Evolutionary conservation across 1,140 invertebrate species (phyloP), one percentile per base, ranked within the genome.

Genomic region (Nebria ingens): DNA sequence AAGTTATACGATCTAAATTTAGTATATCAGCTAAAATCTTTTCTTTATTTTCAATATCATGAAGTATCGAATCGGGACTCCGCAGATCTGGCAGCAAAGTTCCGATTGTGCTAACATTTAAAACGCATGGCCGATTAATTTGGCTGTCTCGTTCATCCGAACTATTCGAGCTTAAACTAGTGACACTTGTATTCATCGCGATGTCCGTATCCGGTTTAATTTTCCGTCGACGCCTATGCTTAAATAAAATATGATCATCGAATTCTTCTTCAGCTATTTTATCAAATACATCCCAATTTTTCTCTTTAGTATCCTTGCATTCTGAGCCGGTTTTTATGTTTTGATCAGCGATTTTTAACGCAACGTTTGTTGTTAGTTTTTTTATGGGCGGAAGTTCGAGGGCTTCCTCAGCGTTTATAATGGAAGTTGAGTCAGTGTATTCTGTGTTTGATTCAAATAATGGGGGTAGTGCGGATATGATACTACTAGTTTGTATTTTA

Each of bases 211-310:
- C 29, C 49, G 60, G 21, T 53, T 62, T 53, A 58, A 77, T 62
- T 71, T 72, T 42, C 64, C 70, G 58, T 68, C 74, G 59, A 64
- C 71, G 61, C 66, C 68, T 51, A 67, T 78, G 59, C 57, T 64
- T 65, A 45, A 63, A 71, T 21, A 79, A 76, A 19, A 83, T 76
- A 25, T 79, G 74, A 55, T 81, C 78, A 56, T 79, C 77, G 57
- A 75, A 77, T 52, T 77, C 73, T 58, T 78, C 71, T 56, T 77
- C 71, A 11, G 73, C 66, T 54, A 79, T 79, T 64, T 75, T 73
- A 56, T 76, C 65, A 40, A 74, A 76, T 56, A 75, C 70, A n/a
- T 73, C 65, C 3, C 67, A 63, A 42, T 62, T 65, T 23, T 63
- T 65, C 12, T 56, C 17, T 56, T 53, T 21, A 51, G 51, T 22